Evolutionary conservation across 2,797 vertebrate species (phyloP).

Genomic region (Parotocinclus haroldoi): DNA sequence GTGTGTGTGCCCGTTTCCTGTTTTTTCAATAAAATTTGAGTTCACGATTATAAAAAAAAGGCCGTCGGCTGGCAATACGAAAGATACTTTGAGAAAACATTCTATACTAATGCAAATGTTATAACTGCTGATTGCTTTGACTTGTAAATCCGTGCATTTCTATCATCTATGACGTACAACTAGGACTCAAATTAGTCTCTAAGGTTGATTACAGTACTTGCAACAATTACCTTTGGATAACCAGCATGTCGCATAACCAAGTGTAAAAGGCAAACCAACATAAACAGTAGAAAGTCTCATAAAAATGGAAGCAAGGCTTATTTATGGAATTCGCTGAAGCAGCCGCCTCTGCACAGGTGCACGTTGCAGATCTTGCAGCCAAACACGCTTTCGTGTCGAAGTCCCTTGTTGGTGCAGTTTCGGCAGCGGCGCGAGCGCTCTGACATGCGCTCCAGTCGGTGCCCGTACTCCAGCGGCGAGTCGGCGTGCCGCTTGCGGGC

Average conservation of each 20-base stretch:
- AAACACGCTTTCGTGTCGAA: constrained; percentile 78
- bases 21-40: constrained; percentile 71
- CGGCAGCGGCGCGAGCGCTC: constrained; percentile 79
- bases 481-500: constrained; percentile 77
- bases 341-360: constrained; percentile 79
- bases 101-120: constrained; percentile 72
- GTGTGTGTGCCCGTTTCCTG: constrained; percentile 44
- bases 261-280: constrained; percentile 58
- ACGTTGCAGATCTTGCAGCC: constrained; percentile 84
- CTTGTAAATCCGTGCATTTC: constrained; percentile 75
- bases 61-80: constrained; percentile 73
- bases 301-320: constrained; percentile 60
- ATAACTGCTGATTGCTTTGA: constrained; percentile 61
- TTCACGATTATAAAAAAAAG: constrained; percentile 71
- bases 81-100: constrained; percentile 74
- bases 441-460: constrained; percentile 80
- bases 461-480: constrained; percentile 79
- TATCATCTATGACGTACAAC: constrained; percentile 59
- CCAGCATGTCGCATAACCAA: constrained; percentile 36
- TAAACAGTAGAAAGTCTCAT: constrained; percentile 53
- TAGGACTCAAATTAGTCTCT: constrained; percentile 66
- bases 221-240: constrained; percentile 70
- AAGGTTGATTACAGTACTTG: constrained; percentile 77
- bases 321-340: constrained; percentile 84
- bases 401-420: constrained; percentile 81